Base-by-base conservation (phyloP, 2,113 vertebrate genomes). In the Cacatua alba region DNA sequence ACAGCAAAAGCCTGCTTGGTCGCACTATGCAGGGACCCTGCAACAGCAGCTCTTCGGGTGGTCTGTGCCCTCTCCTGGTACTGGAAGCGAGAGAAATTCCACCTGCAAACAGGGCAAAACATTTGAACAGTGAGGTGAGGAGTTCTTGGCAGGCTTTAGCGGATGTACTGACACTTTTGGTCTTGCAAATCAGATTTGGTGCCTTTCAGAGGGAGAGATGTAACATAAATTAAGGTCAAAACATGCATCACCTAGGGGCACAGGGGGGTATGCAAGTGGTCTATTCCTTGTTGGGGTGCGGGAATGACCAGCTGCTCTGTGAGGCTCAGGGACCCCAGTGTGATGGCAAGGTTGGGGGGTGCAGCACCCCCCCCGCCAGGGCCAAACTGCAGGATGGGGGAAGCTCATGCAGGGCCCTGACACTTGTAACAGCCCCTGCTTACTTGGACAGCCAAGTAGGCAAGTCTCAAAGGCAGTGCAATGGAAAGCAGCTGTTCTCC, bases 381-480 rank as follows among this genome's bases (percentile, higher is more conserved):
- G 37, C 25, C 68, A 69, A 39, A 62, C 53, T 16, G 4, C 29
- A 39, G 24, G 28, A 17, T 10, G 19, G 23, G 3, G 19, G 44
- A 24, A n/a, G 31, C 7, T 39, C 3, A 0, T 72, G 24, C 44
- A 52, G 18, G 17, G 28, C 16, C 21, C 33, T 59, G 59, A 24
- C 16, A 15, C 16, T 51, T 29, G 10, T 1, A 43, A 23, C 48
- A 49, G 69, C 15, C 41, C 23, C 69, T 43, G 69, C 35, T 41
- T 16, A 1, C 11, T 48, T 11, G 35, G 25, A 86, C 25, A 68
- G 29, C 3, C 3, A 62, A 62, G 59, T 39, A 46, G 20, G n/a
- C 0, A 0, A 52, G 13, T 28, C 48, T n/a, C 4, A 2, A 59
- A 69, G 43, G 43, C 53, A 53, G 10, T 13, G 60, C 39, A 21